Base-by-base conservation (phyloP, 2,797 vertebrate species). In the Microctenopoma lineatum region DNA sequence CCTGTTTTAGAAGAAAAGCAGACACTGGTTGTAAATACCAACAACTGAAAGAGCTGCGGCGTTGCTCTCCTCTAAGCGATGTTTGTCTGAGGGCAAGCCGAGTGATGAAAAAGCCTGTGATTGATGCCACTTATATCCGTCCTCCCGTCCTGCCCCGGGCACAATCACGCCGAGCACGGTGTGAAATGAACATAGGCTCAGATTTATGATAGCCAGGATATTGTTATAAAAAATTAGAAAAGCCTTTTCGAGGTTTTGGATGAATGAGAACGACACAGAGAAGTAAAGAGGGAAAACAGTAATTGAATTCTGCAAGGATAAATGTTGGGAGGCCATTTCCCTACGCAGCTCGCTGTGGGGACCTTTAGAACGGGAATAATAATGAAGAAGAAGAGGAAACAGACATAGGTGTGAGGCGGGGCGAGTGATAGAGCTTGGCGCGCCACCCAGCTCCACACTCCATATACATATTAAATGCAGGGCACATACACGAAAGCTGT, bases 271-370 rank as follows among this genome's bases (percentile, higher is more conserved):
- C 0, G 46, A 58, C 48, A 27, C 16, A 61, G 41, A 14, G 41
- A 32, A n/a, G 39, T 1, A 65, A 69, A 46, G 55, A 39, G 44
- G 50, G 14, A 46, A 70, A 87, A 63, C 38, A 21, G 61, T 78
- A 86, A 91, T 82, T 92, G 71, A 85, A 91, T 92, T 90, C 75
- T 68, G 70, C 65, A n/a, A 81, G 66, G 79, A 87, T 86, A 71
- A 88, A 88, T 55, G 83, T 80, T 61, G 70, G 47, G 80, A 77
- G 13, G 6, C 25, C 58, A 11, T 77, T 42, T 15, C 29, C 82
- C 76, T 66, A 70, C 56, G 73, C 68, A 61, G 72, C 59, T 73
- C 15, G 69, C 77, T 78, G 75, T 73, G 50, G 52, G 74, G 71
- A 67, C 51, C 51, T 53, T 80, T 41, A 70, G 60, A 77, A 76